A percentile compares a stretch with the other conserved stretches of the same genome.
These are phyloP conservation scores for Carassius auratus DNA, from an alignment of 2,113 vertebrate genomes.

Conservation along the genomic window DNA sequence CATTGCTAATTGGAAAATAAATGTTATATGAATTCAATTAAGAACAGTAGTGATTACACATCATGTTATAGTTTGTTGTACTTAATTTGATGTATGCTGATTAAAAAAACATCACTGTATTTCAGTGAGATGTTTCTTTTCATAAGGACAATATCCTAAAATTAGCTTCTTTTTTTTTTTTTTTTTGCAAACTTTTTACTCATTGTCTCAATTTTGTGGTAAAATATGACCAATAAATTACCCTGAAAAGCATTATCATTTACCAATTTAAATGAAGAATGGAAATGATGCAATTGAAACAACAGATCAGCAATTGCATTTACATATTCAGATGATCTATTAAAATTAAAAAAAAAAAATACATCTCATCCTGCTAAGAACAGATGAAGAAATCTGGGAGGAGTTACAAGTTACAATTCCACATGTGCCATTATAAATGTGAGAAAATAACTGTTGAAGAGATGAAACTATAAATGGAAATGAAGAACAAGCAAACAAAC, in stretches of 20 bases:
- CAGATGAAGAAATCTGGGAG: background rate
- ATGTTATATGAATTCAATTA: background rate
- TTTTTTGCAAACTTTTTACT: background rate
- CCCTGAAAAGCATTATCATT: background rate
- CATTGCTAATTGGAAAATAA: background rate
- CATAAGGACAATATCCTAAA: background rate
- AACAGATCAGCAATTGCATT: background rate
- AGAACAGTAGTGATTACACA: background rate
- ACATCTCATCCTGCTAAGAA: background rate
- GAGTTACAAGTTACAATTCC: background rate
- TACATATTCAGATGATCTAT: background rate
- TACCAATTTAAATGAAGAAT: background rate
- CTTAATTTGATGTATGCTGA: background rate
- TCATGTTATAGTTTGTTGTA: background rate
- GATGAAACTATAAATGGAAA: background rate
- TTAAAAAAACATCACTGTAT: background rate
- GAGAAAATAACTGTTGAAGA: background rate
- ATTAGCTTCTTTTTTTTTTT: background rate
- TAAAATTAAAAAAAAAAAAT: background rate
- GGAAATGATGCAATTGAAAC: background rate
- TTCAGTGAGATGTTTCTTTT: background rate
- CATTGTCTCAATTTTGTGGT: background rate
- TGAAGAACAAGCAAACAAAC: constrained; percentile 12
- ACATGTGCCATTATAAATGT: background rate
- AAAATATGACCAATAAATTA: background rate